phyloP scores from a whole-genome alignment of 2,797 vertebrate genomes.

The Gallirallus australis region DNA sequence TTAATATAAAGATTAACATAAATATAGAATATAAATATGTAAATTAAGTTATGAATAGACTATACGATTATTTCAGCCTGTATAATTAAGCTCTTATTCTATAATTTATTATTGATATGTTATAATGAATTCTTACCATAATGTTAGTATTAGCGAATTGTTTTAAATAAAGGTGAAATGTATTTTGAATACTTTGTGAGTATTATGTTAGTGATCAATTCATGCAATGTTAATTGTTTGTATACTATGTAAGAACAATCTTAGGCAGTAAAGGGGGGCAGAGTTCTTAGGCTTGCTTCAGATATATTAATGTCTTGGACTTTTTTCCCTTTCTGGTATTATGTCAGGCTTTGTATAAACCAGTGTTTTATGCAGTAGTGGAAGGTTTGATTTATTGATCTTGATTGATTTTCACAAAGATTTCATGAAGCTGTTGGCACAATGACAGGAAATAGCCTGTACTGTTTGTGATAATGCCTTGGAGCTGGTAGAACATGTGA shows the following conservation, averaged over 20 bases:
- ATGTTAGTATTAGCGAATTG: neutral
- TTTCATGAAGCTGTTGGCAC: neutral
- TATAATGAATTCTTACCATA: neutral
- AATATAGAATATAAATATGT: neutral
- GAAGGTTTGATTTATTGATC: neutral
- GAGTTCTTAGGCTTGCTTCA: neutral
- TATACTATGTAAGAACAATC: neutral
- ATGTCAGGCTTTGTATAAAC: neutral
- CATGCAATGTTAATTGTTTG: neutral
- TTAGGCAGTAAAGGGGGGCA: neutral
- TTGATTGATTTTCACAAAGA: neutral
- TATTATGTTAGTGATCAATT: neutral
- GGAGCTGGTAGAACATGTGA: neutral
- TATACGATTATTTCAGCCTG: neutral
- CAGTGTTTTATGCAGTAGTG: neutral
- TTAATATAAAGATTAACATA: neutral
- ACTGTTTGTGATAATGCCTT: neutral
- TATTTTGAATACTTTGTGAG: neutral
- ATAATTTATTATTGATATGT: neutral
- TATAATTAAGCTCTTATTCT: neutral
- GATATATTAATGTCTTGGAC: rapidly evolving
- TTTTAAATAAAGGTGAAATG: neutral
- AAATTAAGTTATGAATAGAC: neutral
- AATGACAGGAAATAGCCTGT: neutral
- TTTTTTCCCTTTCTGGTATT: neutral